Percentiles rank a stretch among this genome's conserved stretches.
These are phyloP conservation scores for Cettia cetti DNA, from an alignment of 2,113 vertebrate genomes.

Conservation along the genomic window DNA sequence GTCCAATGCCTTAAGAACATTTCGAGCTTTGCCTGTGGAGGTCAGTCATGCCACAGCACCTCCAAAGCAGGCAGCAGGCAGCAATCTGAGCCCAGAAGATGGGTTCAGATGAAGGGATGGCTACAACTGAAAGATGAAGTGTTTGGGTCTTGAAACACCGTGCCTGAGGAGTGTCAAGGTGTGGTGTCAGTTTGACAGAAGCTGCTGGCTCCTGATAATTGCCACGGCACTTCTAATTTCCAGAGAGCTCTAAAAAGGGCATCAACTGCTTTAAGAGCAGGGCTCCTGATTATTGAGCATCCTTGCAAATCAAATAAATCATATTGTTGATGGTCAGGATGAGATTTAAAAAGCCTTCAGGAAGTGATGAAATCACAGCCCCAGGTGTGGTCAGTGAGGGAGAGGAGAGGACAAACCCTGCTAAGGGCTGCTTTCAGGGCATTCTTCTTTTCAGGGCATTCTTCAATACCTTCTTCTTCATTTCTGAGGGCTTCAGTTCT, in stretches of 20 bases:
- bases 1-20: neutral
- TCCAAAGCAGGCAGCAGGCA: neutral
- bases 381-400: neutral
- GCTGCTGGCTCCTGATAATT: too few relatives aligned
- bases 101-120: neutral
- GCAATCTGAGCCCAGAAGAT: neutral
- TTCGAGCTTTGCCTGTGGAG: neutral
- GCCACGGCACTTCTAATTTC: too few relatives aligned
- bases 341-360: too few relatives aligned
- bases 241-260: too few relatives aligned
- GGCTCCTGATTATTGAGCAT: neutral
- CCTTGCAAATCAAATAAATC: neutral
- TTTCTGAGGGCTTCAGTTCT: neutral
- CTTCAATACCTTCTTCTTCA: neutral
- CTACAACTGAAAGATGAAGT: neutral
- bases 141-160: neutral
- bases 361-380: neutral
- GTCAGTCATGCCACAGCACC: neutral
- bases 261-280: too few relatives aligned
- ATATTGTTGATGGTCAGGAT: too few relatives aligned
- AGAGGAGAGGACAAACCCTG: neutral
- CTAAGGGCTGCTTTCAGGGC: neutral
- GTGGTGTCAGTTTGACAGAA: neutral
- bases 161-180: rapidly evolving
- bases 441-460: too few relatives aligned